Conservation (phyloP, 2,113 vertebrate species). For the Colinus virginianus region DNA sequence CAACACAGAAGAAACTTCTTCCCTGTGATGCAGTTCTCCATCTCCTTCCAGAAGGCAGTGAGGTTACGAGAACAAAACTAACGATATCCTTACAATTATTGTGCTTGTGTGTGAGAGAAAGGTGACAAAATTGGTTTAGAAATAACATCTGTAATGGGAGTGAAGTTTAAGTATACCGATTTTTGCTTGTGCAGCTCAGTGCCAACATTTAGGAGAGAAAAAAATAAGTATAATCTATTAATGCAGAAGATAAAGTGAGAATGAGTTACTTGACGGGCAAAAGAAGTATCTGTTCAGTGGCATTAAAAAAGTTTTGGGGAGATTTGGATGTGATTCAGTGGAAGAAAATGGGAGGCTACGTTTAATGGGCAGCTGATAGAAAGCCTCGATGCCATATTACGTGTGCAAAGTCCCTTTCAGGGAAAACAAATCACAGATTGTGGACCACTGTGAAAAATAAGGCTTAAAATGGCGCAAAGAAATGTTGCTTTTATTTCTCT, state of each 20-base stretch:
- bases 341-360: background rate
- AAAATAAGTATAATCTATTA: background rate
- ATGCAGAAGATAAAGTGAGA: background rate
- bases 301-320: background rate
- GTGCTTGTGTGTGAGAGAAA: background rate
- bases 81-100: background rate
- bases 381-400: background rate
- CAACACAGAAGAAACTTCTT: background rate
- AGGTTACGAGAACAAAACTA: slow-evolving; percentile 19
- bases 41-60: background rate
- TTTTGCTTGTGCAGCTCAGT: background rate
- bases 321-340: background rate
- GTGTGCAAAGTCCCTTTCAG: rapidly evolving
- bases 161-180: background rate
- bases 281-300: background rate
- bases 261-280: background rate
- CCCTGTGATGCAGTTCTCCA: background rate
- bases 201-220: background rate
- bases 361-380: background rate
- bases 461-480: background rate
- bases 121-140: background rate
- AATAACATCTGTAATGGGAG: background rate
- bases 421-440: background rate
- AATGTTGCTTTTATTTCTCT: rapidly evolving
- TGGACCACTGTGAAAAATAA: background rate